phyloP scores from a whole-genome alignment of 1,140 invertebrate species.

The Hormaphis cornu region DNA sequence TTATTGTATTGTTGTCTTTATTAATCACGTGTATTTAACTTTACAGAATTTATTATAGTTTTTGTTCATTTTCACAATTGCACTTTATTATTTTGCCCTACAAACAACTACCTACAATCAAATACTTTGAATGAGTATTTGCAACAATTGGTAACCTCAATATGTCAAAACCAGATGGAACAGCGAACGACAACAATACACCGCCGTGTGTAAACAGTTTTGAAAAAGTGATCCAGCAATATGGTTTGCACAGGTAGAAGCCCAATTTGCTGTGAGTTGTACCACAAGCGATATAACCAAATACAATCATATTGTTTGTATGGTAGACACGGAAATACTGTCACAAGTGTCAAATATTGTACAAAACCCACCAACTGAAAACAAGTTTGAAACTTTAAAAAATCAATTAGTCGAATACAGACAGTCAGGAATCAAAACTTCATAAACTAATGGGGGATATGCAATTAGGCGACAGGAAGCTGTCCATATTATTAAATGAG shows the following conservation, averaged over 20 bases:
- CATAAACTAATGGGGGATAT: background rate
- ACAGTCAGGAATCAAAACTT: background rate
- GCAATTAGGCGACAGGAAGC: background rate
- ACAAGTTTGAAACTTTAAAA: background rate
- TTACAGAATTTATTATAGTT: too few species aligned
- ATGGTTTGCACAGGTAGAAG: background rate
- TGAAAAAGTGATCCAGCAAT: background rate
- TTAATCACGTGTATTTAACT: too few species aligned
- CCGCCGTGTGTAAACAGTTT: too few species aligned
- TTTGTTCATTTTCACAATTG: too few species aligned
- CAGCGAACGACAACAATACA: too few species aligned
- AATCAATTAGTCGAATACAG: background rate
- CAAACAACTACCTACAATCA: too few species aligned
- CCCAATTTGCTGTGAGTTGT: background rate
- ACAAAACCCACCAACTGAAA: background rate
- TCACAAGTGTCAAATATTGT: background rate
- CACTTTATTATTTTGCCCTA: too few species aligned
- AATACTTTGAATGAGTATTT: too few species aligned
- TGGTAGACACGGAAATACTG: background rate
- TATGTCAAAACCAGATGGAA: too few species aligned
- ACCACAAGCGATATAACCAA: background rate
- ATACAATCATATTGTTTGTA: background rate
- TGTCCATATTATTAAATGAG: background rate
- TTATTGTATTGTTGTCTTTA: too few species aligned
- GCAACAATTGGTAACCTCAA: too few species aligned